A percentile compares a stretch with the other conserved stretches of the same genome.
phyloP scores from a whole-genome alignment of 2,888 invertebrate species.

The Tortrix viridana region DNA sequence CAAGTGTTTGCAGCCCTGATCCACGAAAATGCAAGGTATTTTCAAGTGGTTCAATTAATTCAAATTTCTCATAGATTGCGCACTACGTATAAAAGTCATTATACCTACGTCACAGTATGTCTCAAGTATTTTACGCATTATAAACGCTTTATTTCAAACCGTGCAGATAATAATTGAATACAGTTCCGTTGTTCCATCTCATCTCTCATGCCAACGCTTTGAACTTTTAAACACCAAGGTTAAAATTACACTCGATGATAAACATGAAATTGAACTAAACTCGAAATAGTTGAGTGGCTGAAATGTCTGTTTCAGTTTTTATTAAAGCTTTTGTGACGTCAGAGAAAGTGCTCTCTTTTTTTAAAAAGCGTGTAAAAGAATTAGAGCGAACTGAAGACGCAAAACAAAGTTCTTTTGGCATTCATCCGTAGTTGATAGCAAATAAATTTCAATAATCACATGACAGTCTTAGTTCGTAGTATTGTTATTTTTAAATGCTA shows the following conservation, averaged over 20 bases:
- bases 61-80: neutral
- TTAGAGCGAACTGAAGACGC: too few relatives aligned
- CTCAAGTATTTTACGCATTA: neutral
- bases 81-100: too few relatives aligned
- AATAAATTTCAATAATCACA: neutral
- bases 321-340: conserved; percentile 14
- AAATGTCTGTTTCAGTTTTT: conserved; percentile 16
- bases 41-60: neutral
- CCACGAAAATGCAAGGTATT: conserved; percentile 12
- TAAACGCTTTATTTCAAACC: too few relatives aligned
- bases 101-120: neutral
- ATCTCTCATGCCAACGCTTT: too few relatives aligned
- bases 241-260: too few relatives aligned
- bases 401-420: conserved; percentile 13
- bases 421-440: neutral
- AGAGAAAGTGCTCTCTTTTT: neutral
- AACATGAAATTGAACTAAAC: neutral
- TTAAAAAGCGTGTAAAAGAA: conserved; percentile 2
- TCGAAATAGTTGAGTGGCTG: conserved; percentile 10
- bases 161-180: too few relatives aligned
- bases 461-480: neutral
- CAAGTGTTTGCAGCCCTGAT: too few relatives aligned
- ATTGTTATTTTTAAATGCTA: neutral
- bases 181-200: too few relatives aligned
- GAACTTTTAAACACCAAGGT: too few relatives aligned